Evolutionary conservation across 1,140 invertebrate species (phyloP), one percentile per base, ranked within the genome.

Genomic region (Aphaenogaster rudis): DNA sequence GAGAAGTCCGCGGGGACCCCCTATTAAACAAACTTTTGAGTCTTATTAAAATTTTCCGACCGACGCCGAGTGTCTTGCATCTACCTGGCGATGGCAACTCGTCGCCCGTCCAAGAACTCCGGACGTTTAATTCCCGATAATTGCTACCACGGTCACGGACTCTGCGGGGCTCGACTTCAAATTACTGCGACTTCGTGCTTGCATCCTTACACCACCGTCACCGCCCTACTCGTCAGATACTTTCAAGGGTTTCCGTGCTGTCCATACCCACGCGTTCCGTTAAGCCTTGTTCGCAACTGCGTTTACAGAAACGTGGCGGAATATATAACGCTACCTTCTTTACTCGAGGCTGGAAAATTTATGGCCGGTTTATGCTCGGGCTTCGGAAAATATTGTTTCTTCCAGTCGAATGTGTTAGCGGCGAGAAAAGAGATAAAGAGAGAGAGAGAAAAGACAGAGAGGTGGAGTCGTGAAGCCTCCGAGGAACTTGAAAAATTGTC

Each of bases 111-210:
- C 48, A 39, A 63, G 42, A 86, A 77, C 64, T 90, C 63, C 74
- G 64, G 78, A 89, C 85, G 72, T 90, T 90, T 90, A 90, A 90
- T 90, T 90, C 88, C 33, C 86, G 88, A 90, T 90, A 90, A 90
- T 90, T 87, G 89, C 88, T 87, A 90, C 79, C 86, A 82, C 79
- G 72, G 88, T 87, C 74, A 67, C 78, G 85, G 72, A 66, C 85
- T 84, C 69, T 52, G 64, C 33, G 57, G 33, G 54, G 61, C 57
- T 76, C 66, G 84, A 84, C 72, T 90, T 87, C 45, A 59, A 90
- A 85, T 90, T 90, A 90, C 76, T 54, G 78, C 57, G 50, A 87
- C 69, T 78, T 66, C 66, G 59, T 81, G 52, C 61, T 21, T 61
- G 54, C 28, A n/a, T 71, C 67, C 33, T 79, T 17, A 21, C 21